These are phyloP conservation scores for Parauchenoglanis punctatus DNA, from an alignment of 2,797 vertebrate genomes.

Conservation along the genomic window DNA sequence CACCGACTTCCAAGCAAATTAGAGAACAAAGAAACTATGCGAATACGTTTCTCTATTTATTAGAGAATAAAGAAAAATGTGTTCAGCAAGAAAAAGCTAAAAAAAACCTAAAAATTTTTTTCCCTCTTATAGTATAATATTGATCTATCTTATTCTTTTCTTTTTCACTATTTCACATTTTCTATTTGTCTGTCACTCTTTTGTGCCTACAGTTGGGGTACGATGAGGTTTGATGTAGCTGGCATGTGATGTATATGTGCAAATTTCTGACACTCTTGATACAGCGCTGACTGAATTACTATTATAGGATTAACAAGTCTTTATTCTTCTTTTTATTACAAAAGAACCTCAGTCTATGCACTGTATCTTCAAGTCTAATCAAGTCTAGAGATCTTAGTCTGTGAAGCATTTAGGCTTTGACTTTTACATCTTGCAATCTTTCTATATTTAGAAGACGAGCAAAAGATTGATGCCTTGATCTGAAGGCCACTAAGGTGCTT, in stretches of 20 bases:
- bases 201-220: background rate
- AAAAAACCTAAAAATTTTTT: background rate
- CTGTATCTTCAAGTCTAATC: no score
- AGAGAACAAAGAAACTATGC: background rate
- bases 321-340: no score
- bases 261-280: background rate
- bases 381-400: no score
- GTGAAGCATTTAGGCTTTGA: background rate
- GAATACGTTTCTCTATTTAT: no score
- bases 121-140: background rate
- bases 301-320: background rate
- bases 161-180: background rate
- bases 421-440: background rate
- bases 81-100: background rate
- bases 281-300: background rate
- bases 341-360: no score
- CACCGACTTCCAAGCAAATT: background rate
- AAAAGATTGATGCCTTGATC: background rate
- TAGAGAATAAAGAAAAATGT: background rate
- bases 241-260: background rate
- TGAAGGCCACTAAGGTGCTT: background rate
- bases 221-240: background rate
- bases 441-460: background rate
- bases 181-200: background rate
- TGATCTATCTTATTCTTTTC: background rate